These are phyloP conservation scores for Parus major DNA, from an alignment of 2,113 vertebrate genomes.

Conservation along the genomic window DNA sequence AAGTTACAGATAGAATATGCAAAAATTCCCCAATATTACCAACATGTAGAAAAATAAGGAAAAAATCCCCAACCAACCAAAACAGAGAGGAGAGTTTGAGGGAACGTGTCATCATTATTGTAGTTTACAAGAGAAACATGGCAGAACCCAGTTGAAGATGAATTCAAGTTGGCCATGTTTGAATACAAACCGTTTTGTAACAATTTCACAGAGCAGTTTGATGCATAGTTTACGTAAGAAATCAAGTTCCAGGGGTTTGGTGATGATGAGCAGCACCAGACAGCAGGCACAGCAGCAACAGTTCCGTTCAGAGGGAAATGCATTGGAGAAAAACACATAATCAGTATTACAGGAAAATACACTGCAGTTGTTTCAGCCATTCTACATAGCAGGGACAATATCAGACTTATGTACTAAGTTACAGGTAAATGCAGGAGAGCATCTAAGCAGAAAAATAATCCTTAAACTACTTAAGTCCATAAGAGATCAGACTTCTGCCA, in stretches of 20 bases:
- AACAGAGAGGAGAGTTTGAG: not conserved
- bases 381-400: not conserved
- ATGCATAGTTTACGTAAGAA: conserved; percentile 74
- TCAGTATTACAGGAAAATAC: conserved; percentile 92
- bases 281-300: conserved; percentile 84
- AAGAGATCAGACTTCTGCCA: not conserved
- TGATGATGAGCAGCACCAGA: conserved; percentile 79
- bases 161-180: conserved; percentile 64
- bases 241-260: conserved; percentile 77
- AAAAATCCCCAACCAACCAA: not conserved
- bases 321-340: conserved; percentile 89
- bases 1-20: not conserved
- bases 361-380: not conserved
- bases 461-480: not conserved
- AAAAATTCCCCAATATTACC: not conserved
- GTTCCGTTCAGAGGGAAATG: conserved; percentile 87
- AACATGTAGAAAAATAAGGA: not conserved
- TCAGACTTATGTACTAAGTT: not conserved
- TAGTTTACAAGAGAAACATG: conserved; percentile 42
- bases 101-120: not conserved
- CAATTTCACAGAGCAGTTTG: conserved; percentile 79
- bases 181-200: conserved; percentile 83
- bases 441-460: not conserved
- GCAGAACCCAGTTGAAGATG: conserved; percentile 40
- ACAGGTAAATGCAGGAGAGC: not conserved